phyloP scores from a whole-genome alignment of 2,888 invertebrate genomes.

The Bruchidius siliquastri region DNA sequence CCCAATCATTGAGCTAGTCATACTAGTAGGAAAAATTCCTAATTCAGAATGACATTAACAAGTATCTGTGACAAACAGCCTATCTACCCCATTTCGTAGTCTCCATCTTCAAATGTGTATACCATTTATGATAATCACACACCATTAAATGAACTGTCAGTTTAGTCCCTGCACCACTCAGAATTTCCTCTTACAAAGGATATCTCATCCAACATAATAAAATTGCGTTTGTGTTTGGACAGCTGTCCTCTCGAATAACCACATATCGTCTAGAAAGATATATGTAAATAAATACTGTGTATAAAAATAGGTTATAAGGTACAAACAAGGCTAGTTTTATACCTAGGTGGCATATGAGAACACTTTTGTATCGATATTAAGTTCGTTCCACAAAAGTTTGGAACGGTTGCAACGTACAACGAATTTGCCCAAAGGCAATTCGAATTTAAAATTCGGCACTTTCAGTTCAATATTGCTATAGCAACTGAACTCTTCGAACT shows the following conservation, averaged over 20 bases:
- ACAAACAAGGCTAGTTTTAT: not conserved
- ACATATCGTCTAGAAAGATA: not conserved
- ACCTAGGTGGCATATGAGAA: no score
- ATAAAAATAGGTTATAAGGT: not conserved
- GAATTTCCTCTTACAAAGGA: not conserved
- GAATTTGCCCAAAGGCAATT: no score
- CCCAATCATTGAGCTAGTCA: no score
- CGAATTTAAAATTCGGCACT: no score
- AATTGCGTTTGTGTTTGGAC: not conserved
- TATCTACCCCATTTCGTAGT: not conserved
- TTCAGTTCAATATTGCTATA: no score
- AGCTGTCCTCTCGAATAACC: not conserved
- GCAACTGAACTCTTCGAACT: no score
- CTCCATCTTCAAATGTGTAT: not conserved
- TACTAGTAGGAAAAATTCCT: no score
- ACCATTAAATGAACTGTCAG: not conserved
- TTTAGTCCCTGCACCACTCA: not conserved
- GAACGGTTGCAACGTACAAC: no score
- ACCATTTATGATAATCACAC: not conserved
- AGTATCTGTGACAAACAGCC: no score
- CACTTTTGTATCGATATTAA: no score
- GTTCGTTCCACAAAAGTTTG: no score
- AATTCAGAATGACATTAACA: no score
- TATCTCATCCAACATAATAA: not conserved
- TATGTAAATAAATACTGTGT: not conserved